phyloP scores from a whole-genome alignment of 2,888 invertebrate genomes.

The Temnothorax ravouxi region DNA sequence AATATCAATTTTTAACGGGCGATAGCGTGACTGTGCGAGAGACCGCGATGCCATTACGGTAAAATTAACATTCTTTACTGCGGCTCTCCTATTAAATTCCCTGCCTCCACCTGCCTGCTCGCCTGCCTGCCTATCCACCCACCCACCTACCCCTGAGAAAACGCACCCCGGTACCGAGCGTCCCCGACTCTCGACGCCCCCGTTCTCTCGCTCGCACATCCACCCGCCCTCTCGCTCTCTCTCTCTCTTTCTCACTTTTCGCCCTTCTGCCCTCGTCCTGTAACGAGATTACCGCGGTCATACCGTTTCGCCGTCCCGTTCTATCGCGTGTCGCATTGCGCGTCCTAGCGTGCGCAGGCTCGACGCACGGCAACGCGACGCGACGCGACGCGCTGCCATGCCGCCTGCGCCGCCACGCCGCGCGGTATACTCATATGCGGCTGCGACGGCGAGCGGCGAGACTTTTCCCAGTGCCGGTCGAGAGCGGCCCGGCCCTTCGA shows the following conservation, averaged over 20 bases:
- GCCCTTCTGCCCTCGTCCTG: constrained; percentile 57
- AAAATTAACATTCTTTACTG: constrained; percentile 74
- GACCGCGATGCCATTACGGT: constrained; percentile 47
- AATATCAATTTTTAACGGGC: constrained; percentile 51
- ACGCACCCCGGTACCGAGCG: constrained; percentile 41
- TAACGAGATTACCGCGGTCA: constrained; percentile 80
- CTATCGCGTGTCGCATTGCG: constrained; percentile 85
- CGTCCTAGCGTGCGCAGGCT: constrained; percentile 83
- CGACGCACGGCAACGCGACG: constrained; percentile 67
- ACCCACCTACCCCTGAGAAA: constrained; percentile 33
- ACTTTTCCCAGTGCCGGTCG: constrained; percentile 61
- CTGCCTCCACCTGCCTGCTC: constrained; percentile 40
- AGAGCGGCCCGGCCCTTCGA: constrained; percentile 56
- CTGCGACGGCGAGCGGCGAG: constrained; percentile 1
- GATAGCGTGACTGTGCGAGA: constrained; percentile 52
- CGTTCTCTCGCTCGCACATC: constrained; percentile 48
- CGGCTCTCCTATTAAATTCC: constrained; percentile 62
- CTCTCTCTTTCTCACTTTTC: constrained; percentile 32
- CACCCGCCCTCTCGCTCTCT: not conserved
- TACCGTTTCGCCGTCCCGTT: constrained; percentile 75
- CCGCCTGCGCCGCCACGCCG: no score
- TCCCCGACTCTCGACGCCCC: constrained; percentile 40
- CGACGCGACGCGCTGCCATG: not conserved
- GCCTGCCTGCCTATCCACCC: not conserved
- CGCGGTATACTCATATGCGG: not conserved